Evolutionary conservation across 2,113 vertebrate genomes (phyloP).

Genomic region (Scartelaos histophorus): DNA sequence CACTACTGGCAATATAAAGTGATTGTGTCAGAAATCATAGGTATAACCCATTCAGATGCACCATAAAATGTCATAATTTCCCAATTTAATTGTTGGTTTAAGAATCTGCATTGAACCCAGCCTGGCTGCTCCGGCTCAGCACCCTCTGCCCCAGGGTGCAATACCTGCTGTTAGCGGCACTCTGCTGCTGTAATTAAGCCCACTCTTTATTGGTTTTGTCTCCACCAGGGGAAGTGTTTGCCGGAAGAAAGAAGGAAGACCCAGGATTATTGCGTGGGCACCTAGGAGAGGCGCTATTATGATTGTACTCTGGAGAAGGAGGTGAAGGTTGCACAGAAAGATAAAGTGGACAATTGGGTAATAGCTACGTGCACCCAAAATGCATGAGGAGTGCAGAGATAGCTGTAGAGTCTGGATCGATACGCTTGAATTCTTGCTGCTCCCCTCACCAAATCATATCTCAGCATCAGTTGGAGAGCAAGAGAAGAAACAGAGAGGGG

Average conservation of each 20-base stretch:
- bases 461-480: constrained; percentile 37
- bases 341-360: constrained; percentile 48
- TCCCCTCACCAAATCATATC: constrained; percentile 59
- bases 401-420: constrained; percentile 46
- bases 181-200: constrained; percentile 72
- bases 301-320: constrained; percentile 50
- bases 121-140: constrained; percentile 41
- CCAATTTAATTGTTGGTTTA: constrained; percentile 1
- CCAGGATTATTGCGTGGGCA: constrained; percentile 66
- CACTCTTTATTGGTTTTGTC: constrained; percentile 73
- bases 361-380: constrained; percentile 35
- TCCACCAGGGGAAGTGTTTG: constrained; percentile 62
- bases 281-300: constrained; percentile 65
- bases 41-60: background rate
- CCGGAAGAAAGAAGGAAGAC: constrained; percentile 62
- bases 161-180: constrained; percentile 49
- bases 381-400: constrained; percentile 43
- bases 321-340: constrained; percentile 20
- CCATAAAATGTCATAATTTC: background rate
- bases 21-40: background rate
- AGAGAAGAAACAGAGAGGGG: constrained; percentile 21
- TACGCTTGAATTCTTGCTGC: constrained; percentile 41
- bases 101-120: constrained; percentile 7
- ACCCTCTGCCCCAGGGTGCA: constrained; percentile 47
- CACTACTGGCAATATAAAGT: background rate